Base-by-base conservation (phyloP, 2,113 vertebrate genomes). In the Thymallus thymallus region DNA sequence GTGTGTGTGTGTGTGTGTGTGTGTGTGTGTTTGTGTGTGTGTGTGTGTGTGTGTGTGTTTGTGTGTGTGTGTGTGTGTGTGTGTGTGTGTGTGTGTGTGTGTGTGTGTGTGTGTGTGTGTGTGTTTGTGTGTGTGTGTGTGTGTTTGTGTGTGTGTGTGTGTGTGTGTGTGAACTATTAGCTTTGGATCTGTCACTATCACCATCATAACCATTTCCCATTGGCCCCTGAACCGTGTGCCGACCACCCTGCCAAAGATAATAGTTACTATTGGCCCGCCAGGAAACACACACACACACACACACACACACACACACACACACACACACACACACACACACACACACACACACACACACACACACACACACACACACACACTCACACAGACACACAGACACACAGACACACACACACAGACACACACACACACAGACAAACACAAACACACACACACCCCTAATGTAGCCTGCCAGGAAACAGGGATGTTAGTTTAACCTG, bases 171-270 rank as follows among this genome's bases (percentile, higher is more conserved):
- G 69, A 69, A 74, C 58, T 61, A 64, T 45, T 14, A 22, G 75
- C 72, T 78, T 71, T 78, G 84, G 82, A 85, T 88, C 80, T 91
- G 85, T 85, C 88, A 84, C 51, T 80, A 56, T 78, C 22, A 10
- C 81, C 73, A 78, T 86, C 78, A 74, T 45, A 71, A 75, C 81
- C 76, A 76, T 85, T 88, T 88, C 83, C 80, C 83, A 78, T 86
- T 68, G 77, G 74, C 76, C 87, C 76, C 78, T 75, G 72, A 78
- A 69, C 73, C 6, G 58, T 75, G 75, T 80, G 86, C 79, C 1
- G 72, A 48, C 64, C 72, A 55, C 61, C 71, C 76, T 86, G 87
- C 86, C 88, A 91, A 89, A 88, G 76, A 88, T 81, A 91, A 90
- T 84, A 89, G 78, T 68, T 82, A 74, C 73, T 80, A 13, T 51